These are phyloP conservation scores for Pampus argenteus DNA, from an alignment of 2,797 vertebrate genomes.

Conservation along the genomic window DNA sequence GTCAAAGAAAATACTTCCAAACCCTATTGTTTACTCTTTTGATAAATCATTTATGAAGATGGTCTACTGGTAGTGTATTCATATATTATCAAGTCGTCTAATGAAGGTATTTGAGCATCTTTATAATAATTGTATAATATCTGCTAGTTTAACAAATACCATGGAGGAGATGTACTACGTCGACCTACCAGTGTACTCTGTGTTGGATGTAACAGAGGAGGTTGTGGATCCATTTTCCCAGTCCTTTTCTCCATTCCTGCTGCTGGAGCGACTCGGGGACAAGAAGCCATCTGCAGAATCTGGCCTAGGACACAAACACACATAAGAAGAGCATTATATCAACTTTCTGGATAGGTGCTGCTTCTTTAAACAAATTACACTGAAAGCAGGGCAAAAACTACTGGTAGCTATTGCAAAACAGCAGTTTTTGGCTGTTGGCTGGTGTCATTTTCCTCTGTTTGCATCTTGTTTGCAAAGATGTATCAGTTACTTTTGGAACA, in stretches of 20 bases:
- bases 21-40: conserved; percentile 33
- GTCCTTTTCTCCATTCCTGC: conserved; percentile 97
- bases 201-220: conserved; percentile 95
- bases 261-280: conserved; percentile 92
- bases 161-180: neutral
- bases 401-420: neutral
- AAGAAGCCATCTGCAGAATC: conserved; percentile 96
- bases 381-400: conserved; percentile 29
- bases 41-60: conserved; percentile 54
- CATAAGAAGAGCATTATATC: conserved; percentile 39
- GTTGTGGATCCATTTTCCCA: conserved; percentile 98
- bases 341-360: conserved; percentile 29
- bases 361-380: conserved; percentile 28
- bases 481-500: neutral
- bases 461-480: neutral
- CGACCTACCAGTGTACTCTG: conserved; percentile 93
- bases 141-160: neutral
- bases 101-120: conserved; percentile 4
- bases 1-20: conserved; percentile 22
- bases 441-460: conserved; percentile 13
- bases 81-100: neutral
- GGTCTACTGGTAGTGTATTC: neutral
- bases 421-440: neutral
- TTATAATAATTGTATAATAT: neutral
- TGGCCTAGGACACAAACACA: conserved; percentile 82